Evolutionary conservation across 2,888 invertebrate species (phyloP).

Genomic region (Chymomyza fuscimana): DNA sequence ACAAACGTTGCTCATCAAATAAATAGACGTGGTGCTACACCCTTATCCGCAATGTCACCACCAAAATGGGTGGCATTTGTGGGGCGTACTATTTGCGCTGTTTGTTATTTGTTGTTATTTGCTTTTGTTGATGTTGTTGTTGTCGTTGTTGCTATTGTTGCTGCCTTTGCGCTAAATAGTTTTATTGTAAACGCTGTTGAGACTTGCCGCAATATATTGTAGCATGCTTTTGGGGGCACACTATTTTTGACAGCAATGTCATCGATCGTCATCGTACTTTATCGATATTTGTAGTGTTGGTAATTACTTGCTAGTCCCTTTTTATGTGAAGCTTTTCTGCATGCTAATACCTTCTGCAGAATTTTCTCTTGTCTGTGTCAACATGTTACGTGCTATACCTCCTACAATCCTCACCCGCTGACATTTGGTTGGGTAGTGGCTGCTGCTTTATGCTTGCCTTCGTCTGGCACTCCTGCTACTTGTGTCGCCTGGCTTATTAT

Average conservation of each 20-base stretch:
- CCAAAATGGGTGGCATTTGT: not conserved
- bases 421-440: not conserved
- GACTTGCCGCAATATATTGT: slow-evolving; percentile 1
- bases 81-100: slow-evolving; percentile 14
- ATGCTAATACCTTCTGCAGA: not conserved
- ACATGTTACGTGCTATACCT: not conserved
- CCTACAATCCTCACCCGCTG: not conserved
- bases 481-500: slow-evolving; percentile 69
- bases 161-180: not conserved
- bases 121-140: slow-evolving; percentile 7
- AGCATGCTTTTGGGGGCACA: slow-evolving; percentile 2
- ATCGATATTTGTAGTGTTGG: not conserved
- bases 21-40: slow-evolving; percentile 1
- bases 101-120: slow-evolving; percentile 16
- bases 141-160: not conserved
- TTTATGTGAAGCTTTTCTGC: not conserved
- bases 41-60: not conserved
- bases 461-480: slow-evolving; percentile 33
- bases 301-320: not conserved
- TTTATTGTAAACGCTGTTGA: slow-evolving; percentile 1
- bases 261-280: not conserved
- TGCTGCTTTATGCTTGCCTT: slow-evolving; percentile 6
- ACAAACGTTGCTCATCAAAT: slow-evolving; percentile 12
- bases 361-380: slow-evolving; percentile 5
- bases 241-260: not conserved